A percentile compares a stretch with the other conserved stretches of the same genome.
Conservation (phyloP, 2,113 vertebrate genomes). For the Xiphophorus hellerii region DNA sequence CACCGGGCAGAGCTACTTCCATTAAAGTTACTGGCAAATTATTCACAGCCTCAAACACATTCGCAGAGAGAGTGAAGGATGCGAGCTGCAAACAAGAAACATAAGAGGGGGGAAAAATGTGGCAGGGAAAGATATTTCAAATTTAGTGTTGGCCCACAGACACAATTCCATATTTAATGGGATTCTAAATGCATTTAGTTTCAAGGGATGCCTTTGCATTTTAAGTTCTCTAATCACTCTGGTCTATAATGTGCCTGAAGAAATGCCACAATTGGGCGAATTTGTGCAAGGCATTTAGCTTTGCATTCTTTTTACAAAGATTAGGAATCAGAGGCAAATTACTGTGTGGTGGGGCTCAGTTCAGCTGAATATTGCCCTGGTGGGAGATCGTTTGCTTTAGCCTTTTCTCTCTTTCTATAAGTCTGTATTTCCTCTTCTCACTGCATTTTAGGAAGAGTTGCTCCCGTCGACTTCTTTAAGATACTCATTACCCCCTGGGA, state of each 20-base stretch:
- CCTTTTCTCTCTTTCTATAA: constrained; percentile 14
- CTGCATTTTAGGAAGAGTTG: constrained; percentile 18
- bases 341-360: constrained; percentile 63
- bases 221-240: constrained; percentile 80
- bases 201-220: constrained; percentile 79
- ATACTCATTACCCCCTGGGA: neutral
- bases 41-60: constrained; percentile 69
- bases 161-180: constrained; percentile 83
- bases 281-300: constrained; percentile 72
- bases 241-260: constrained; percentile 78
- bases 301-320: constrained; percentile 72
- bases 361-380: constrained; percentile 64
- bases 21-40: constrained; percentile 63
- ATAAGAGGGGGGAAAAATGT: constrained; percentile 37
- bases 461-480: neutral
- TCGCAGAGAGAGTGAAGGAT: constrained; percentile 53
- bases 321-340: constrained; percentile 77
- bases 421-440: constrained; percentile 6
- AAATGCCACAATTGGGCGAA: constrained; percentile 70
- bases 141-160: constrained; percentile 81
- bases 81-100: constrained; percentile 59
- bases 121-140: constrained; percentile 73
- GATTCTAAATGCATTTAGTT: constrained; percentile 83
- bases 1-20: constrained; percentile 54
- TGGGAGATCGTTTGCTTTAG: constrained; percentile 66